Evolutionary conservation across 2,797 vertebrate genomes (phyloP), one percentile per base, ranked within the genome.

Genomic region (Dermochelys coriacea): DNA sequence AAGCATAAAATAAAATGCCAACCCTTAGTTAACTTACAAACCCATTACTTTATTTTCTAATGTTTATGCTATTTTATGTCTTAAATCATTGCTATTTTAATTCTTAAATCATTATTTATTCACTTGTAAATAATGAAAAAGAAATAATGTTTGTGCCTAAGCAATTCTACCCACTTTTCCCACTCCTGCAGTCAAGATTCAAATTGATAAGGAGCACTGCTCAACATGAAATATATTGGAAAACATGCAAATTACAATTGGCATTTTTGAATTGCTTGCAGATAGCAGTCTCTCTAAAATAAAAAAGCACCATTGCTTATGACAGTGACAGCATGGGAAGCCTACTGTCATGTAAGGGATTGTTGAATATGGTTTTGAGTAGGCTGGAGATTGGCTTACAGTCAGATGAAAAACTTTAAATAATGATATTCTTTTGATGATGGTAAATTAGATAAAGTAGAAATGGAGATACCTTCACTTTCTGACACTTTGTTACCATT

Each of bases 361-460:
- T 79, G 92, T 92, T 87, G 27, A 87, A 84, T 45, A 5, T 87
- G 1, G 5, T 90, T 87, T 88, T 12, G 84, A 90, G 47, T 37
- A 82, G 41, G 10, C 50, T 97, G 82, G 49, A 88, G 80, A 84
- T 9, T 87, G 41, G 7, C 93, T 96, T 95, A 82, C 57, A 47
- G 37, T 51, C 90, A 71, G 51, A 94, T 86, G 14, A 87, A 68
- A 74, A 29, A 14, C 68, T 85, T 84, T 0, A 3, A 84, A 74
- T 85, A 84, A 41, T 57, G 41, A 8, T 23, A 1, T 51, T 11
- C 23, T 95, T 82, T 64, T 80, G 59, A 64, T 71, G 4, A 1
- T 81, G 47, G 1, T 68, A n/a, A 47, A 41, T 61, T 50, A 29
- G 14, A 29, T 87, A 78, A 93, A 80, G 51, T 49, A 92, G 45